Evolutionary conservation across 2,888 invertebrate genomes (phyloP), one percentile per base, ranked within the genome.

Genomic region (Conus canariensis): DNA sequence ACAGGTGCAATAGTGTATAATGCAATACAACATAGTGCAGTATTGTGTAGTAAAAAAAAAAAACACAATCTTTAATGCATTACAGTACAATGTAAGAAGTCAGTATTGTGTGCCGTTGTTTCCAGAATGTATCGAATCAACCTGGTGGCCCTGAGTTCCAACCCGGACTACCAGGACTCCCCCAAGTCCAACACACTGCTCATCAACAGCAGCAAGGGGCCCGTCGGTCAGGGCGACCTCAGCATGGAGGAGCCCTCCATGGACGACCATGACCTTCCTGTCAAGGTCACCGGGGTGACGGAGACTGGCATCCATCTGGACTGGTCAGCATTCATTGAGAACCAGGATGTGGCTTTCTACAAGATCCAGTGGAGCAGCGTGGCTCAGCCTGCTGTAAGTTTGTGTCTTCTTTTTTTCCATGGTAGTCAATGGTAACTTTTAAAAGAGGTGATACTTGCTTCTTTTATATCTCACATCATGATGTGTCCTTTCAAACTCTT

Each of bases 311-410:
- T 96, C 70, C 95, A 96, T 89, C 92, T 96, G 58, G 96, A 96
- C 92, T 96, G 96, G 96, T 92, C 92, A 83, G 91, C 92, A 25
- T 96, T 95, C 93, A 77, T 94, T 60, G 95, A 95, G 90, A 93
- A 94, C 10, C 94, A 95, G 9, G 95, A 94, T 9, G 92, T 96
- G 87, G 92, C 93, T 0, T 94, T 94, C 91, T 96, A 95, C 92
- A 95, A 94, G 91, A 95, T 96, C 82, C 95, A 95, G 90, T 96
- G 96, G 96, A 96, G 95, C 92, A 96, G 95, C 92, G 95, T 95
- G 16, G 95, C 95, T 9, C 96, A 96, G 90, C 96, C 96, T n/a
- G 95, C 95, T 67, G 96, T 96, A 91, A 94, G 95, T 93, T 12
- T 64, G 64, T 70, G 0, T 60, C 2, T 80, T 74, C 9, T 74